Percentiles rank a stretch among this genome's conserved stretches.
Conservation (phyloP, 2,888 invertebrate genomes). For the Lycophotia porphyrea region DNA sequence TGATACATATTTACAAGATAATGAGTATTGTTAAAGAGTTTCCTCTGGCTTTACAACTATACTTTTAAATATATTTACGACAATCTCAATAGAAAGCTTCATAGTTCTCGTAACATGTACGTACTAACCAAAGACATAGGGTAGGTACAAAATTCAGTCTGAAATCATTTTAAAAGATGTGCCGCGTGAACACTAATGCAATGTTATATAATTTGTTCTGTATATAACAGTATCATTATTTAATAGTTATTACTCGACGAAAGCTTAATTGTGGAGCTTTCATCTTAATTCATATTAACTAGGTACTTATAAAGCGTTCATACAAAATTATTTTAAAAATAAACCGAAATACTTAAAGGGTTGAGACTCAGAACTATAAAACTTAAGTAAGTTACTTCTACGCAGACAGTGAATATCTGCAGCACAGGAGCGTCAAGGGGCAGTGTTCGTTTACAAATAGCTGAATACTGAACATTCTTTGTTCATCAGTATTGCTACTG, state of each 20-base stretch:
- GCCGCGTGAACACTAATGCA: conserved; percentile 22
- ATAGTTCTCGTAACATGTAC: conserved; percentile 29
- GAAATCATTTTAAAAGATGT: conserved; percentile 47
- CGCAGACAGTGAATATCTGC: conserved; percentile 14
- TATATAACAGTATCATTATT: conserved; percentile 16
- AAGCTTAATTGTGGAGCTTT: conserved; percentile 45
- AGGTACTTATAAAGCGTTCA: conserved; percentile 51
- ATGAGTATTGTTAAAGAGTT: conserved; percentile 87
- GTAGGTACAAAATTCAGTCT: conserved; percentile 63
- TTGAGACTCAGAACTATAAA: conserved; percentile 45
- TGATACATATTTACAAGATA: conserved; percentile 85
- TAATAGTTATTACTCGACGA: conserved; percentile 38
- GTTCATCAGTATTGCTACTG: conserved; percentile 69
- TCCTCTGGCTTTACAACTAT: conserved; percentile 76
- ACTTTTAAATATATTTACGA: conserved; percentile 64
- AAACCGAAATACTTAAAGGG: conserved; percentile 60
- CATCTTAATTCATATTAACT: conserved; percentile 50
- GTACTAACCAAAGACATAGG: conserved; percentile 33
- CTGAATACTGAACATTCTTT: conserved; percentile 58
- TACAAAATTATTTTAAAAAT: conserved; percentile 49
- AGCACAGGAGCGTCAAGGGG: conserved; percentile 70
- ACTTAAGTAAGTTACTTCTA: conserved; percentile 30
- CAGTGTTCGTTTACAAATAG: conserved; percentile 77
- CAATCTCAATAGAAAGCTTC: conserved; percentile 57
- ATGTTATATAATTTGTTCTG: conserved; percentile 38